phyloP scores from a whole-genome alignment of 2,113 vertebrate species.

The Cynopterus brachyotis region DNA sequence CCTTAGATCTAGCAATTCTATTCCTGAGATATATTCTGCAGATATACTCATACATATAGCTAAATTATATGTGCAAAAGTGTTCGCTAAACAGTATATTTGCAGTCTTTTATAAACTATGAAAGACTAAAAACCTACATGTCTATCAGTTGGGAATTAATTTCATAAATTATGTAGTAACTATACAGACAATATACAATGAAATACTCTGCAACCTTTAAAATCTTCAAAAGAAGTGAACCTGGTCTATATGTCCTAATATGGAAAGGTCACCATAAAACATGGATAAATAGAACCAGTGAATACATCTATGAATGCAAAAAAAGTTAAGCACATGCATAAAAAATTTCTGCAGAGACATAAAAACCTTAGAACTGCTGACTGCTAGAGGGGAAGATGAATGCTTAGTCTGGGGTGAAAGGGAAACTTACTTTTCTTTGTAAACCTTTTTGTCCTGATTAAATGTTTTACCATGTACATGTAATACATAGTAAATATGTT shows the following conservation, averaged over 20 bases:
- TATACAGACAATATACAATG: background rate
- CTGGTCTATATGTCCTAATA: background rate
- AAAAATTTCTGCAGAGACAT: background rate
- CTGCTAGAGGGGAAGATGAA: background rate
- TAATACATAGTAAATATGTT: background rate
- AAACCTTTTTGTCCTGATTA: background rate
- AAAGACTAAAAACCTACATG: background rate
- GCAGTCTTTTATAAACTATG: background rate
- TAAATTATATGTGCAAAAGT: background rate
- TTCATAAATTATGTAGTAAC: background rate
- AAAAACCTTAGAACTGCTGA: background rate
- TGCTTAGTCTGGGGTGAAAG: background rate
- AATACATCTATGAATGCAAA: background rate
- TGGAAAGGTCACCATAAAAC: background rate
- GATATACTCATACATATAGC: background rate
- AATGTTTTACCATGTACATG: constrained; percentile 10
- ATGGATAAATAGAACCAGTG: background rate
- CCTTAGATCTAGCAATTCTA: background rate
- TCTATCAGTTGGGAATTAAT: background rate
- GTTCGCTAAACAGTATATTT: background rate
- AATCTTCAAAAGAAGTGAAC: background rate
- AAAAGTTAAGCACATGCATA: background rate
- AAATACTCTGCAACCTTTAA: background rate
- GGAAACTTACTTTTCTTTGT: background rate
- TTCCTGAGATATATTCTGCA: background rate